These are phyloP conservation scores for Odocoileus hemionus DNA, from an alignment of 2,113 vertebrate genomes.

Conservation along the genomic window DNA sequence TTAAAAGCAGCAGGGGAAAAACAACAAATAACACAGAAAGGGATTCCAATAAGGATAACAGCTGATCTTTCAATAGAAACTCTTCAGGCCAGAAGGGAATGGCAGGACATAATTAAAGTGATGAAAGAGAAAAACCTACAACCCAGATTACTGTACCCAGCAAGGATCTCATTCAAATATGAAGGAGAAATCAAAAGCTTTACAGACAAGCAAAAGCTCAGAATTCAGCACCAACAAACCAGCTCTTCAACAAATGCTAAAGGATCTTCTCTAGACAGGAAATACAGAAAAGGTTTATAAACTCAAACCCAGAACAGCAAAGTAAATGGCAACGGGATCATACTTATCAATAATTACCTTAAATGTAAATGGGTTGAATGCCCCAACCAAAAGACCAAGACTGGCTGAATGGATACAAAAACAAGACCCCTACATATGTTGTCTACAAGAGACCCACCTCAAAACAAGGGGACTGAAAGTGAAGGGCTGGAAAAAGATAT, in stretches of 20 bases:
- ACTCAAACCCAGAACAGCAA: background rate
- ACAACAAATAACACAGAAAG: background rate
- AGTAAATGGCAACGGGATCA: background rate
- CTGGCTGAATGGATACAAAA: background rate
- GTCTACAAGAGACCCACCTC: background rate
- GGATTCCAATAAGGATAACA: background rate
- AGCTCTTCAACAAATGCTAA: background rate
- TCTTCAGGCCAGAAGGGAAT: background rate
- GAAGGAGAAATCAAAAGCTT: background rate
- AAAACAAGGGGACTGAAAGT: background rate
- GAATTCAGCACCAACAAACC: background rate
- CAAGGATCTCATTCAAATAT: background rate
- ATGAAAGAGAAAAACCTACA: background rate
- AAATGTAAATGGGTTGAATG: background rate
- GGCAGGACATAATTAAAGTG: background rate
- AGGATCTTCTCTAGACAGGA: background rate
- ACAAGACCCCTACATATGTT: background rate
- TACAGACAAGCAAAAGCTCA: background rate
- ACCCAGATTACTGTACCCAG: background rate
- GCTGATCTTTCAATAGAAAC: background rate
- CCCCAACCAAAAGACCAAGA: background rate
- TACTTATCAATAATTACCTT: background rate
- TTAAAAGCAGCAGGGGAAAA: background rate
- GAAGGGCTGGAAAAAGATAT: background rate
- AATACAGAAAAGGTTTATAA: background rate